Conservation (phyloP, 2,797 vertebrate genomes). For the Falco biarmicus region DNA sequence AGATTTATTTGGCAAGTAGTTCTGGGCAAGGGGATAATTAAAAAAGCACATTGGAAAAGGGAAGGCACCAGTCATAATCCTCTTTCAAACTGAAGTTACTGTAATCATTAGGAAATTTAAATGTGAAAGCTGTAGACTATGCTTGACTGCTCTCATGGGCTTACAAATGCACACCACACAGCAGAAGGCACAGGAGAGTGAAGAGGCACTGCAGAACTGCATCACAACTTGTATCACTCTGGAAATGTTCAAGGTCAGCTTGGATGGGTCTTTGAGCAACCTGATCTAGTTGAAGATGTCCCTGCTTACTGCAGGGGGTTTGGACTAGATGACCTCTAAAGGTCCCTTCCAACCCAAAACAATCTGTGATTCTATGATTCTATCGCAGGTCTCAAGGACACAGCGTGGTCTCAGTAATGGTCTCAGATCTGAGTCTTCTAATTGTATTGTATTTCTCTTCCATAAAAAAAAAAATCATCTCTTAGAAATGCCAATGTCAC, state of each 20-base stretch:
- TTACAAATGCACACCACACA: neutral
- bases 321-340: neutral
- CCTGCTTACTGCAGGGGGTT: fast-evolving
- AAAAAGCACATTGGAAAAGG: neutral
- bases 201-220: neutral
- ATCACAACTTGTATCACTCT: neutral
- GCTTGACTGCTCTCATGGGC: neutral
- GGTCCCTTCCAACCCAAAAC: neutral
- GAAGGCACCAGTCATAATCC: neutral
- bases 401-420: neutral
- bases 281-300: neutral
- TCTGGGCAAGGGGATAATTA: neutral
- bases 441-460: neutral
- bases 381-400: neutral
- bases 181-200: neutral
- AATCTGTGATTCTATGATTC: neutral
- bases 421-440: neutral
- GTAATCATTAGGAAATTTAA: neutral
- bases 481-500: neutral
- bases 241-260: neutral
- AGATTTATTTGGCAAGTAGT: neutral
- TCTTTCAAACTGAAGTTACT: neutral
- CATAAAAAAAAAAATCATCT: neutral
- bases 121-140: neutral
- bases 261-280: neutral